Evolutionary conservation across 2,888 invertebrate genomes (phyloP).

Genomic region (Mythimna impura): DNA sequence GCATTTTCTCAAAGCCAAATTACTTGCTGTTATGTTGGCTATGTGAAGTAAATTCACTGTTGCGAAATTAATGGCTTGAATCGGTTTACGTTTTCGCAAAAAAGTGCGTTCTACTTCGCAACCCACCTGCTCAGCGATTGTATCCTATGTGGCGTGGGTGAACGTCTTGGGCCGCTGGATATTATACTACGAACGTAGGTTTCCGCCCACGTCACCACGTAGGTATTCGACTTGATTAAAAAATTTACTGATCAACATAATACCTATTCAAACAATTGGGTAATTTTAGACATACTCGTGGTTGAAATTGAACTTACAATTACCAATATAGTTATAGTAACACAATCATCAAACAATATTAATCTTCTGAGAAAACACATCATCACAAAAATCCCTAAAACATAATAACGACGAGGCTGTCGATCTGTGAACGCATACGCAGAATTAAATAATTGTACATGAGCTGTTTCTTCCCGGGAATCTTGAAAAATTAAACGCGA

Average conservation of each 20-base stretch:
- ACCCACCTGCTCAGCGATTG: slow-evolving; percentile 69
- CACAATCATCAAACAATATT: slow-evolving; percentile 28
- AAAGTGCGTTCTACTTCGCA: slow-evolving; percentile 62
- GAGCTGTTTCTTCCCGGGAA: slow-evolving; percentile 74
- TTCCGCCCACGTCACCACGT: slow-evolving; percentile 51
- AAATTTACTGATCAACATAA: slow-evolving; percentile 11
- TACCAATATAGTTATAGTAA: not conserved
- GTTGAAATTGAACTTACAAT: not conserved
- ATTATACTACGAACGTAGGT: slow-evolving; percentile 59
- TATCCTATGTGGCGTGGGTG: slow-evolving; percentile 70
- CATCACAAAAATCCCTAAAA: slow-evolving; percentile 25
- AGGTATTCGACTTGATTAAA: slow-evolving; percentile 26
- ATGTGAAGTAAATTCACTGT: slow-evolving; percentile 44
- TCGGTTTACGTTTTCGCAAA: slow-evolving; percentile 66
- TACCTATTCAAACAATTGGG: not conserved
- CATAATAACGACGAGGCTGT: slow-evolving; percentile 45
- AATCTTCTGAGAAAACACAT: slow-evolving; percentile 50
- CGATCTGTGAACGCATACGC: slow-evolving; percentile 66
- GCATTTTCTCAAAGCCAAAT: slow-evolving; percentile 49
- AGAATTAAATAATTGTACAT: slow-evolving; percentile 74
- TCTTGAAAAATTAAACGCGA: slow-evolving; percentile 62
- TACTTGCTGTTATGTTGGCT: slow-evolving; percentile 31
- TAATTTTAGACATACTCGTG: not conserved
- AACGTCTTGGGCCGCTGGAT: slow-evolving; percentile 66
- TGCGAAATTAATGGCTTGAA: slow-evolving; percentile 64